Conservation (phyloP, 2,113 vertebrate species). For the Apodemus sylvaticus region DNA sequence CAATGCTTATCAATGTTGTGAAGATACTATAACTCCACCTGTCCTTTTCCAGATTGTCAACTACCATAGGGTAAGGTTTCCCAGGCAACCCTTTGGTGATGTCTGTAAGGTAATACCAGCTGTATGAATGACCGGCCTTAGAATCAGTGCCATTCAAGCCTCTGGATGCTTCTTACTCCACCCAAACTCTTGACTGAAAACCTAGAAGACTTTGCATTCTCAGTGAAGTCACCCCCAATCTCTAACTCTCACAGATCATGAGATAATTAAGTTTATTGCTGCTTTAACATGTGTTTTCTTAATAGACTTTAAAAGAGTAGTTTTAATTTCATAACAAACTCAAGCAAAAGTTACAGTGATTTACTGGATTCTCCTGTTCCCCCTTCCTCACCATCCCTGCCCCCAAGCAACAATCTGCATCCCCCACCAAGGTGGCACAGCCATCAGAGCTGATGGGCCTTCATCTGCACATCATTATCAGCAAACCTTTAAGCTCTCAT, state of each 20-base stretch:
- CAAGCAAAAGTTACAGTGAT: not conserved
- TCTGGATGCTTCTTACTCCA: not conserved
- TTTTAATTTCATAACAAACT: slow-evolving; percentile 29
- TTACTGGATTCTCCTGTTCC: not conserved
- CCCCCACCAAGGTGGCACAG: not conserved
- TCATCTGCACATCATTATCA: not conserved
- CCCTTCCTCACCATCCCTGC: no score
- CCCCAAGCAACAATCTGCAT: not conserved
- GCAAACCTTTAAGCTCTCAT: not conserved
- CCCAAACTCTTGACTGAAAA: not conserved
- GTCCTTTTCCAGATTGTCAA: not conserved
- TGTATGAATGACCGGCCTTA: not conserved
- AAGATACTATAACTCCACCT: not conserved
- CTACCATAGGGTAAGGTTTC: not conserved
- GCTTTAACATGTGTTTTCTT: slow-evolving; percentile 1
- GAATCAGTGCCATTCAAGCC: not conserved
- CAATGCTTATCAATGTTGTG: not conserved
- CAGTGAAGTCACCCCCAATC: not conserved
- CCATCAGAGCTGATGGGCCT: not conserved
- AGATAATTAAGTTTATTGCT: not conserved
- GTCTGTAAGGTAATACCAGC: not conserved
- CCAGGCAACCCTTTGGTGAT: not conserved
- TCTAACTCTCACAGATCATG: not conserved
- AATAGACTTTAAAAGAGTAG: not conserved
- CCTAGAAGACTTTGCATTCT: not conserved